Conservation (phyloP, 1,140 invertebrate genomes). For the Cecropterus lyciades region DNA sequence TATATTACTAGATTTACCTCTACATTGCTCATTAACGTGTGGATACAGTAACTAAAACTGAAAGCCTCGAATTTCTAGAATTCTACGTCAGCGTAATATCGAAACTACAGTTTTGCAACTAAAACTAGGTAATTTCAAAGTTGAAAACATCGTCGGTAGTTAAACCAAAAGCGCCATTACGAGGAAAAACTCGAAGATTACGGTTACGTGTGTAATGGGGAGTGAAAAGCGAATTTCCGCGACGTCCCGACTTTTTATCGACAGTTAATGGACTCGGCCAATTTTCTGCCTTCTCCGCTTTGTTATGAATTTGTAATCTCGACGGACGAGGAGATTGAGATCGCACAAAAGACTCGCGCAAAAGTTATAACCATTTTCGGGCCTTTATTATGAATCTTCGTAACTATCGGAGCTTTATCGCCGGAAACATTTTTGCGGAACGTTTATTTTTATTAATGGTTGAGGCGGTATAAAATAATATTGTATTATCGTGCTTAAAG, state of each 20-base stretch:
- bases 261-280: constrained; percentile 42
- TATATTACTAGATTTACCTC: too few relatives aligned
- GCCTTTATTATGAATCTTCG: constrained; percentile 26
- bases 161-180: constrained; percentile 37
- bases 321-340: constrained; percentile 26
- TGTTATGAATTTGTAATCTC: constrained; percentile 45
- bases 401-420: constrained; percentile 30
- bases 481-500: background rate
- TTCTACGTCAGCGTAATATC: too few relatives aligned
- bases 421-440: constrained; percentile 9
- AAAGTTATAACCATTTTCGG: constrained; percentile 35
- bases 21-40: too few relatives aligned
- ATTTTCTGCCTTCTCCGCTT: constrained; percentile 41
- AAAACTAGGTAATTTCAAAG: constrained; percentile 17
- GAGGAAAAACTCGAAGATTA: constrained; percentile 42
- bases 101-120: constrained; percentile 1
- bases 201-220: constrained; percentile 53
- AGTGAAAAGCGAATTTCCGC: constrained; percentile 51
- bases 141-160: constrained; percentile 22
- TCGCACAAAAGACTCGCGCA: constrained; percentile 32
- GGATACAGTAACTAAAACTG: too few relatives aligned
- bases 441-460: constrained; percentile 19
- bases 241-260: constrained; percentile 46
- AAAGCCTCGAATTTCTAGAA: too few relatives aligned
- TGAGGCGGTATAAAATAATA: constrained; percentile 3